Evolutionary conservation across 2,113 vertebrate species (phyloP), one percentile per base, ranked within the genome.

Genomic region (Meriones unguiculatus): DNA sequence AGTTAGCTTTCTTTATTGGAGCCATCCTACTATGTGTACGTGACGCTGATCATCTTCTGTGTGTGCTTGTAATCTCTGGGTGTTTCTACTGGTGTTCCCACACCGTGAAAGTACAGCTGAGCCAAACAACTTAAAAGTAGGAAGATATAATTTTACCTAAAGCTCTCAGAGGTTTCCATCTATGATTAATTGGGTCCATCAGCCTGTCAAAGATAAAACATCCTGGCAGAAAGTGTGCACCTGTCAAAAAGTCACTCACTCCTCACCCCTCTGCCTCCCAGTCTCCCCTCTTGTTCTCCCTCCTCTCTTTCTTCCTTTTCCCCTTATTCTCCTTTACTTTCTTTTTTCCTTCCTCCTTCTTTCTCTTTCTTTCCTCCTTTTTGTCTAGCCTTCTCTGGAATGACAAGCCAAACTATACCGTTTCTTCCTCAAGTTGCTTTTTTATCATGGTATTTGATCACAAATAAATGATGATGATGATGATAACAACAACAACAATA

Each of bases 1-100:
- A n/a, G 46, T n/a, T 28, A 73, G 14, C 84, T 75, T 35, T 88
- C 88, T 62, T 80, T 25, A 75, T 62, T 94, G 75, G 95, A 57
- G 14, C 7, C 57, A 57, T 77, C 75, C 12, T 76, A 8, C 64
- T 46, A 64, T 52, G 20, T 35, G 13, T 17, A 5, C 41, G n/a
- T 28, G 57, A 30, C 30, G 13, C 64, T 64, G 57, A 87, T 24
- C 18, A 52, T 80, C 25, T 90, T 90, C 41, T 75, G 35, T 80
- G 20, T 28, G 59, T 13, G 7, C 72, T 6, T 22, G 35, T 46
- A 3, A 75, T 2, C 75, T 94, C 11, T 82, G 0, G 6, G 86
- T 32, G 75, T 38, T 88, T 75, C 30, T 88, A 20, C 50, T 41
- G 9, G 81, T 65, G 52, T 81, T 81, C 20, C 35, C 13, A 59